Base-by-base conservation (phyloP, 2,888 invertebrate species). In the Formica aserva region DNA sequence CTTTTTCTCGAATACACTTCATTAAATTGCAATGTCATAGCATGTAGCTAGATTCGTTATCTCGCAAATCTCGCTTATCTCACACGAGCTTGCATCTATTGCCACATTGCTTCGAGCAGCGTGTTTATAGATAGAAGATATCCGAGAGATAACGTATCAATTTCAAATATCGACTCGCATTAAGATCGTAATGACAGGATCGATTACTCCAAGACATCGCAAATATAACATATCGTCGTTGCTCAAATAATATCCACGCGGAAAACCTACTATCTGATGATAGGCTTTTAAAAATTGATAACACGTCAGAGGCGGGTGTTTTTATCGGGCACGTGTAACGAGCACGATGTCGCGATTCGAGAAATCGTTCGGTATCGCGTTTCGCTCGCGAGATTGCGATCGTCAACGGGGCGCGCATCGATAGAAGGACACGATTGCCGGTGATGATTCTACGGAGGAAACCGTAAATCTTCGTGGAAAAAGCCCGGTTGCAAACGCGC, bases 381-480 rank as follows among this genome's bases (percentile, higher is more conserved):
- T 57, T 57, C 71, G 22, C 45, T 69, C 67, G 77, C 41, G 78
- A 78, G 57, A 78, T 78, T 60, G 78, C 72, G 35, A 71, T 60
- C 71, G 60, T 71, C 45, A 32, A 8, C 41, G 6, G 13, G 15
- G 1, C 3, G 13, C 13, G 32, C 35, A 38, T 38, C 35, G 18
- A 26, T 26, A 32, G 15, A 75, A 75, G 26, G 26, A 26, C 35
- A 62, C 41, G 65, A 77, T 66, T 60, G 77, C 26, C 52, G 45
- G 22, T n/a, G 41, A 57, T 57, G 65, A 29, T 57, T 41, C 35
- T 3, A 26, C 62, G 57, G 48, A n/a, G 57, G 72, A 60, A 84
- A 67, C 13, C 66, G 41, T 62, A 69, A 82, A 32, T 78, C 78
- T 78, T 78, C 45, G 55, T 62, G 82, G 82, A 82, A 75, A 84